Base-by-base conservation (phyloP, 2,888 invertebrate species). In the Esperia sulphurella region DNA sequence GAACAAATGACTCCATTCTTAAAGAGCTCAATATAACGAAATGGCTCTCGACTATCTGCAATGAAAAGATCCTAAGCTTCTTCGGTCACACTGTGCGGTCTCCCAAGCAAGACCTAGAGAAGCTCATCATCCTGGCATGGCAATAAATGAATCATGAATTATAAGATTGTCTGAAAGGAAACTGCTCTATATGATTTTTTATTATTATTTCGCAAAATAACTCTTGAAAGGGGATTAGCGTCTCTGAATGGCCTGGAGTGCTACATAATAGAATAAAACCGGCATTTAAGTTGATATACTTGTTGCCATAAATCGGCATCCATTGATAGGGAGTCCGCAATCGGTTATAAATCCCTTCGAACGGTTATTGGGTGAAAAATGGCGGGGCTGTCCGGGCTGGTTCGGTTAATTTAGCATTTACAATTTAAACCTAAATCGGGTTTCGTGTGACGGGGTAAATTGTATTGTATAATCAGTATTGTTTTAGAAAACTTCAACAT, bases 301-400 rank as follows among this genome's bases (percentile, higher is more conserved):
- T n/a, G n/a, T n/a, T 37, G 50, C 52, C 41, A 54, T 54, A 55
- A 55, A 55, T 55, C 50, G 52, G 47, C 45, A 38, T 37, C 47
- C 52, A 52, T 49, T 47, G 52, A 53, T 52, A 52, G 50, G 48
- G 21, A 41, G 39, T 42, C 48, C 48, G 14, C 46, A 53, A 55
- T 51, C 43, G 51, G 49, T 55, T 48, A 55, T 55, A 55, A 55
- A 53, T 55, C 55, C 50, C 13, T 40, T 46, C 43, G 48, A 53
- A 55, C 44, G 53, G 55, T 53, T 51, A 51, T 53, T 53, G 49
- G 49, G 49, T 55, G 44, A 55, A 53, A 51, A 51, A 55, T 49
- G 47, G 49, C 33, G 45, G 42, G 43, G 43, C 39, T 40, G 50
- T 39, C 45, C 44, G 45, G 50, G 43, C 48, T 45, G 45, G 43